Evolutionary conservation across 2,888 invertebrate genomes (phyloP), one percentile per base, ranked within the genome.

Genomic region (Masnerella sp.): DNA sequence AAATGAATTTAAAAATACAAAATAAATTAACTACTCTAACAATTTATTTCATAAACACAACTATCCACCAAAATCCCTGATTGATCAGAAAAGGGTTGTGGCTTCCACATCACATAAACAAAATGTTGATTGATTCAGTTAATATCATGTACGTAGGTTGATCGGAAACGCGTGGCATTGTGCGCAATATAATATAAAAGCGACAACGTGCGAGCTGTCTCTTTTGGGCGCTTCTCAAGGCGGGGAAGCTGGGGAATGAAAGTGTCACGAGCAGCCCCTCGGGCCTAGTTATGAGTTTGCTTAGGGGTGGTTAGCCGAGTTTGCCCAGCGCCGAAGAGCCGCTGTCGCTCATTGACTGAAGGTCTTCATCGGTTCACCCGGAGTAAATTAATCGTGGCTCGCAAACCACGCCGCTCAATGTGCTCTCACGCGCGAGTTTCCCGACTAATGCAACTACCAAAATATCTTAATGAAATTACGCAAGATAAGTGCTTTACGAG

Each of bases 271-370:
- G 75, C 86, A 86, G 86, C 83, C 84, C 83, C 83, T 72, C 77
- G 82, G 82, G 84, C 83, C 84, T 84, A 85, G 85, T 86, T 86
- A 85, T 84, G 84, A 85, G 84, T 84, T 84, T 80, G 80, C 82
- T 81, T 45, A 69, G 64, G 74, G 74, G 74, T 61, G 74, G 69
- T 61, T 61, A 69, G 54, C 64, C 69, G 52, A 52, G 64, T 58
- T 64, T 43, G 51, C 64, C 28, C 38, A 49, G 43, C 17, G 32
- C 20, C 34, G 45, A 56, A 42, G 56, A 61, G 61, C 54, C 49
- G 51, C 54, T 49, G 51, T 32, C 43, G 61, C 79, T 81, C 83
- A 81, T 82, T 82, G 82, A 81, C 82, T 79, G 77, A 79, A 81
- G 81, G 80, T 81, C 80, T 79, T 78, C 80, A 80, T 82, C 74